Evolutionary conservation across 2,888 invertebrate species (phyloP), one percentile per base, ranked within the genome.

Genomic region (Oegoconia quadripuncta): DNA sequence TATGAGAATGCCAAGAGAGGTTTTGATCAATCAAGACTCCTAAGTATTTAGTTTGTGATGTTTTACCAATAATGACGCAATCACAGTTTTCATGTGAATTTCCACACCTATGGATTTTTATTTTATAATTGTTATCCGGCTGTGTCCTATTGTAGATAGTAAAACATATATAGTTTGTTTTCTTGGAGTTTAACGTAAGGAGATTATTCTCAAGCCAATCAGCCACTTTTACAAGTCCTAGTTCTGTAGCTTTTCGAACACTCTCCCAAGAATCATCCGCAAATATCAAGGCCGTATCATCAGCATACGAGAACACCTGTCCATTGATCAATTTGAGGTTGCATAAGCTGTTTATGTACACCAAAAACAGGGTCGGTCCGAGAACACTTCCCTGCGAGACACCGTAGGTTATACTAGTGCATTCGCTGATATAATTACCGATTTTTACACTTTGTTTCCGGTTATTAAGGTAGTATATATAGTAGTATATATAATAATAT

Each of bases 11-110:
- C 36, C 36, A 36, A 11, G 28, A 16, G 8, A 36, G 22, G 3
- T 18, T 18, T 20, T 36, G 29, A 20, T 36, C 36, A 14, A 36
- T 8, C 6, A 29, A 7, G 14, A 36, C 14, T 7, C 36, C 36
- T 3, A 36, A 15, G 22, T 36, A 36, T 29, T 36, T 36, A 20
- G 28, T 36, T n/a, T 18, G 14, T 9, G 28, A 5, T 7, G 29
- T 15, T 29, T 29, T 36, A n/a, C 20, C 29, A 22, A 36, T 36
- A 5, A 8, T 28, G 7, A 29, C 8, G 14, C 28, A 36, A 7
- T 15, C 11, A 16, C 31, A 37, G 12, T 3, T 18, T 1, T 4
- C 17, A n/a, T n/a, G n/a, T 1, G 12, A 17, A 12, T n/a, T 11
- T 9, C 4, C 2, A 13, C 18, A 31, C 16, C n/a, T 4, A 18